Evolutionary conservation across 2,113 vertebrate genomes (phyloP).

Genomic region (Dicrurus megarhynchus): DNA sequence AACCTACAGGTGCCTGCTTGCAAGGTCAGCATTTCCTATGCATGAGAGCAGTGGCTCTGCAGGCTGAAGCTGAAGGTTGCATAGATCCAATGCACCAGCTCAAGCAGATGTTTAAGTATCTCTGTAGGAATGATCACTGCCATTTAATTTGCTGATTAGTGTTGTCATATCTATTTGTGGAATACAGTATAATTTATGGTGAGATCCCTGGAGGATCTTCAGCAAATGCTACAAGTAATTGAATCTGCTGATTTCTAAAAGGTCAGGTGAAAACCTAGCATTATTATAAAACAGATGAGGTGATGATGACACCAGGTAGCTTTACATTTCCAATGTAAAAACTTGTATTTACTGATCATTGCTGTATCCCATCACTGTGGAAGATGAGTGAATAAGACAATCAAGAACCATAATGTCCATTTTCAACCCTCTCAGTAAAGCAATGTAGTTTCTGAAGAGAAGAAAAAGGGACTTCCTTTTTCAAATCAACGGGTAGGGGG

Average conservation of each 20-base stretch:
- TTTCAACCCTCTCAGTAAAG: not conserved
- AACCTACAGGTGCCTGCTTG: not conserved
- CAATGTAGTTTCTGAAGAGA: not conserved
- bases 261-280: not conserved
- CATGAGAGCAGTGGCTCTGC: not conserved
- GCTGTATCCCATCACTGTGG: not conserved
- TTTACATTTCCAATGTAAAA: not conserved
- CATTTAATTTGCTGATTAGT: slow-evolving; percentile 59
- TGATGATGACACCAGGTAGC: not conserved
- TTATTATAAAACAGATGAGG: not conserved
- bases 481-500: not conserved
- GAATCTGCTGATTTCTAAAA: slow-evolving; percentile 58
- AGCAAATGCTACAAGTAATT: slow-evolving; percentile 50
- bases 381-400: not conserved
- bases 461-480: not conserved
- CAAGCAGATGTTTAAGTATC: slow-evolving; percentile 39
- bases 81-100: not conserved
- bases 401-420: not conserved
- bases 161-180: slow-evolving; percentile 52
- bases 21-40: slow-evolving; percentile 32
- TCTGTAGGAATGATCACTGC: slow-evolving; percentile 32
- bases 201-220: slow-evolving; percentile 34
- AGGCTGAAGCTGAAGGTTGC: not conserved
- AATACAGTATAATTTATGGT: slow-evolving; percentile 32
- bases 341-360: not conserved